Evolutionary conservation across 2,113 vertebrate species (phyloP).

Genomic region (Cyphotilapia sp.): DNA sequence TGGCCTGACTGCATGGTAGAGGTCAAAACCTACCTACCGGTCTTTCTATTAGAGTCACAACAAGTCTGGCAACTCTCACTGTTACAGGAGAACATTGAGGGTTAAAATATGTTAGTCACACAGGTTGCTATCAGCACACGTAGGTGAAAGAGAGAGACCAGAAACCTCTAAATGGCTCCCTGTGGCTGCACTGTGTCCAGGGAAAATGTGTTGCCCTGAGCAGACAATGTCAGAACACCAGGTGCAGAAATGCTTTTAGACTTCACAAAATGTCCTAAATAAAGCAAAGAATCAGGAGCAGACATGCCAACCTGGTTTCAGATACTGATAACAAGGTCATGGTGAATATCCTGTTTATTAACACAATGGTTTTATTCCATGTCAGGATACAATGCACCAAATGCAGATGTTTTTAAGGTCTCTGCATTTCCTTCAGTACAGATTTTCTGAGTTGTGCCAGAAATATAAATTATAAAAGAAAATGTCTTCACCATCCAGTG

Average conservation of each 20-base stretch:
- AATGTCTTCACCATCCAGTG: background rate
- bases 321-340: background rate
- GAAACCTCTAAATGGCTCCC: conserved; percentile 9
- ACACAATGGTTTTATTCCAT: background rate
- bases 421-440: background rate
- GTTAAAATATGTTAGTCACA: conserved; percentile 6
- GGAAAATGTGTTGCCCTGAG: background rate
- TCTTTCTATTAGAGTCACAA: background rate
- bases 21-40: conserved; percentile 40
- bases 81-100: background rate
- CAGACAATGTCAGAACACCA: background rate
- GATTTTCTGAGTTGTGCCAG: background rate
- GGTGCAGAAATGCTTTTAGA: conserved; percentile 3
- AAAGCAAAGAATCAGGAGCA: background rate
- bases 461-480: background rate
- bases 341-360: background rate
- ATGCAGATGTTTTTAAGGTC: background rate
- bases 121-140: background rate
- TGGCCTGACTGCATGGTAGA: conserved; percentile 54
- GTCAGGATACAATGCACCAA: background rate
- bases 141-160: background rate
- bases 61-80: background rate
- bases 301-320: background rate
- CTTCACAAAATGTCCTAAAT: background rate
- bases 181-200: conserved; percentile 13